phyloP scores from a whole-genome alignment of 2,113 vertebrate species.

The Pipra filicauda region DNA sequence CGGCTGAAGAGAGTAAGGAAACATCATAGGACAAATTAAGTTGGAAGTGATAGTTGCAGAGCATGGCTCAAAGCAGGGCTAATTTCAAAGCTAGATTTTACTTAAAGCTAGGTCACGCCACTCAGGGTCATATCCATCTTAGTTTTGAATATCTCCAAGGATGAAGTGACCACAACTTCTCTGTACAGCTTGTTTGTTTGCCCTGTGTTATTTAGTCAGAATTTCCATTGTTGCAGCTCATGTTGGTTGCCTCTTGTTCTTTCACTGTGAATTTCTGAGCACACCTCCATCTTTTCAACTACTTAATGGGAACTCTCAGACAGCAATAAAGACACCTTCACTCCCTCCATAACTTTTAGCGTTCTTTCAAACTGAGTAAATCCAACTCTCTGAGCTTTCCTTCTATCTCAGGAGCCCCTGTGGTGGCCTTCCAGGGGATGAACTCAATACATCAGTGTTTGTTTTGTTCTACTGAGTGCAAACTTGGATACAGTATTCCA shows the following conservation, averaged over 20 bases:
- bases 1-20: not conserved
- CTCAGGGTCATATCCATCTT: not conserved
- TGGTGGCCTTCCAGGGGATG: not conserved
- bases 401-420: not conserved
- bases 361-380: not conserved
- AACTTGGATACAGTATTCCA: not conserved
- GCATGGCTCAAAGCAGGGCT: not conserved
- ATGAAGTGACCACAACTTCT: not conserved
- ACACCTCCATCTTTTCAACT: not conserved
- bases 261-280: not conserved
- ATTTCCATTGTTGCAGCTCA: not conserved
- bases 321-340: not conserved
- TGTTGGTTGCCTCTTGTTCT: not conserved
- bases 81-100: conserved; percentile 1
- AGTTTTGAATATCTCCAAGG: not conserved
- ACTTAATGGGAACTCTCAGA: not conserved
- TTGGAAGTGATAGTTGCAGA: conserved; percentile 29
- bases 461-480: not conserved
- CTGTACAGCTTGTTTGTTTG: not conserved
- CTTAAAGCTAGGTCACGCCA: not conserved
- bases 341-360: not conserved
- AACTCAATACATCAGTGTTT: not conserved
- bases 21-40: not conserved
- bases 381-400: not conserved
- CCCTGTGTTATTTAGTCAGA: not conserved